A percentile compares a stretch with the other conserved stretches of the same genome.
Evolutionary conservation across 1,140 invertebrate species (phyloP).

Genomic region (Eurosta solidaginis): DNA sequence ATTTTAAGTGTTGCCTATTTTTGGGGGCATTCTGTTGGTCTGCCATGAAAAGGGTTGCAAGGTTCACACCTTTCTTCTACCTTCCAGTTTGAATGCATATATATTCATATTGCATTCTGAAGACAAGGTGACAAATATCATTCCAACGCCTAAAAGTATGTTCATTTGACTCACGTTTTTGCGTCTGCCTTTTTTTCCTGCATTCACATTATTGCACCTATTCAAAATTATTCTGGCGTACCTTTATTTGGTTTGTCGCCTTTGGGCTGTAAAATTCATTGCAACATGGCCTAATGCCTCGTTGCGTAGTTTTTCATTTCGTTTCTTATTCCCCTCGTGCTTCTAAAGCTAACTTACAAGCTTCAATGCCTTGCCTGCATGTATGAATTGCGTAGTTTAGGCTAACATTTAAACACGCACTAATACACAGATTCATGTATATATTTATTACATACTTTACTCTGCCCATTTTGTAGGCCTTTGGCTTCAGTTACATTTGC

Average conservation of each 20-base stretch:
- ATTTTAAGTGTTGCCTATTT: constrained; percentile 51
- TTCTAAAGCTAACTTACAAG: background rate
- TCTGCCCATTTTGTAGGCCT: constrained; percentile 5
- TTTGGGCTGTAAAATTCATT: background rate
- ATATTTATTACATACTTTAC: background rate
- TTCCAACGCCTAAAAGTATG: constrained; percentile 55
- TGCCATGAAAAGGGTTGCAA: constrained; percentile 11
- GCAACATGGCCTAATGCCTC: background rate
- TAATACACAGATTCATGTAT: background rate
- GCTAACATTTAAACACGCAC: background rate
- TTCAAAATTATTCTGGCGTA: background rate
- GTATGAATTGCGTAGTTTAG: background rate
- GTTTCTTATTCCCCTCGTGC: too few species aligned
- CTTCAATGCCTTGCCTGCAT: background rate
- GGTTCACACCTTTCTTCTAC: background rate
- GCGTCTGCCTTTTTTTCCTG: constrained; percentile 30
- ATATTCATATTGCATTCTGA: background rate
- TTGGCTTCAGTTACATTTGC: constrained; percentile 37
- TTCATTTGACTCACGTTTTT: background rate
- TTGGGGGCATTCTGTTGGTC: constrained; percentile 49
- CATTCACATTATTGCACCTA: background rate
- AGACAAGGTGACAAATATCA: constrained; percentile 55
- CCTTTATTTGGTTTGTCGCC: background rate
- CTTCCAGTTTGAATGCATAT: background rate
- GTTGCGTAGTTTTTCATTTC: too few species aligned